Conservation (phyloP, 2,888 invertebrate species). For the Eupithecia insigniata region DNA sequence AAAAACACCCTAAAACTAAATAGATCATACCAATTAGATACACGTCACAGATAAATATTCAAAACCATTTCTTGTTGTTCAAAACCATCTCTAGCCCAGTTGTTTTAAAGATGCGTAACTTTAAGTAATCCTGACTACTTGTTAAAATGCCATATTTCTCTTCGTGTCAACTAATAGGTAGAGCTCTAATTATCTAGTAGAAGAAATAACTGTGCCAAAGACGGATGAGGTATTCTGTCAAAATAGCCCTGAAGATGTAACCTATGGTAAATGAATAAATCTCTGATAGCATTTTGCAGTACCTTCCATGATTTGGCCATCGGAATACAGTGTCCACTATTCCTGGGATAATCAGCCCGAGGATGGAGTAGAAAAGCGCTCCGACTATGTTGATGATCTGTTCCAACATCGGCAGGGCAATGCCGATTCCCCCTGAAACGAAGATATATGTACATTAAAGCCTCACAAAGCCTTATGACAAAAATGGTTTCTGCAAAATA, state of each 20-base stretch:
- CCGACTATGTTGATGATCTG: slow-evolving; percentile 80
- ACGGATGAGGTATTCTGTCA: not conserved
- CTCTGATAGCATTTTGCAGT: not conserved
- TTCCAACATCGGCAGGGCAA: slow-evolving; percentile 84
- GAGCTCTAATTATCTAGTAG: not conserved
- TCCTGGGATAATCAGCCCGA: slow-evolving; percentile 91
- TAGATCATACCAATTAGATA: not conserved
- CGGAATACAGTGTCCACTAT: slow-evolving; percentile 88
- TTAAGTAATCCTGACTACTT: no score
- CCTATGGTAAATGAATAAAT: not conserved
- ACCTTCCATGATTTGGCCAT: slow-evolving; percentile 87
- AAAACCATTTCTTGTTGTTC: not conserved
- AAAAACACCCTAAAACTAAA: no score
- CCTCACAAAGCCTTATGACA: not conserved
- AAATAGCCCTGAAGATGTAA: not conserved
- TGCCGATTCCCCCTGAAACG: slow-evolving; percentile 85
- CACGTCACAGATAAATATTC: not conserved
- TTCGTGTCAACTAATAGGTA: not conserved
- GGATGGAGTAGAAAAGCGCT: slow-evolving; percentile 86
- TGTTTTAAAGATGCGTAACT: not conserved
- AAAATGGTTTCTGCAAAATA: not conserved
- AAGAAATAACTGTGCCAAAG: not conserved
- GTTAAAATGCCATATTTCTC: no score
- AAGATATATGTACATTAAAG: slow-evolving; percentile 3
- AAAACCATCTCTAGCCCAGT: not conserved